Evolutionary conservation across 2,113 vertebrate species (phyloP), one percentile per base, ranked within the genome.

Genomic region (Sula dactylatra): DNA sequence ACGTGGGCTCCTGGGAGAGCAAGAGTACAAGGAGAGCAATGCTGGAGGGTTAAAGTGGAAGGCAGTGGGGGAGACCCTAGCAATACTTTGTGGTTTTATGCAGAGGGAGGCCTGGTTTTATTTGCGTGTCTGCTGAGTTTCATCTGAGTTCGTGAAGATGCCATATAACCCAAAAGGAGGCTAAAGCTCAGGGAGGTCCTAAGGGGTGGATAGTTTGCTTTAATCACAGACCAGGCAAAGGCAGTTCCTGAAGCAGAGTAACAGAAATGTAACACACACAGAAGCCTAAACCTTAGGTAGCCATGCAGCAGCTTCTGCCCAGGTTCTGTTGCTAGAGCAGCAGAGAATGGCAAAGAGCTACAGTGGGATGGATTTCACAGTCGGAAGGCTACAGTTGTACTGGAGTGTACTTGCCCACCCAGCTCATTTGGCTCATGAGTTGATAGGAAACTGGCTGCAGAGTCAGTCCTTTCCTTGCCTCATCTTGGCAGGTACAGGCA

Each of bases 1-100:
- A 55, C 31, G 27, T 2, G 7, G 79, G 82, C 95, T 94, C 93
- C 62, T 45, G 96, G 96, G 97, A 96, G 74, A 80, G 69, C 77
- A 21, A 66, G 40, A 77, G 21, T 50, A 69, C 70, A 17, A 29
- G 83, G 83, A 96, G 54, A 94, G 85, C 61, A 50, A 10, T 5
- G 3, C 97, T 90, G 83, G 65, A 73, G 82, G 79, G 95, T 55
- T 85, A 36, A 32, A 91, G 81, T 20, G 42, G 84, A 62, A 96
- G 56, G 56, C 72, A 74, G 64, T 2, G 0, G 80, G 86, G 85
- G 49, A 70, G 94, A 82, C 62, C 59, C 91, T 47, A 70, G 78
- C 74, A 83, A 24, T 56, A 32, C 65, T 73, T n/a, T 6, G 49
- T 62, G 90, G 62, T 61, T 93, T 94, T 55, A 10, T 80, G 85